Percentiles rank a stretch among this genome's conserved stretches.
Evolutionary conservation across 1,140 invertebrate genomes (phyloP).

Genomic region (Melitaea cinxia): DNA sequence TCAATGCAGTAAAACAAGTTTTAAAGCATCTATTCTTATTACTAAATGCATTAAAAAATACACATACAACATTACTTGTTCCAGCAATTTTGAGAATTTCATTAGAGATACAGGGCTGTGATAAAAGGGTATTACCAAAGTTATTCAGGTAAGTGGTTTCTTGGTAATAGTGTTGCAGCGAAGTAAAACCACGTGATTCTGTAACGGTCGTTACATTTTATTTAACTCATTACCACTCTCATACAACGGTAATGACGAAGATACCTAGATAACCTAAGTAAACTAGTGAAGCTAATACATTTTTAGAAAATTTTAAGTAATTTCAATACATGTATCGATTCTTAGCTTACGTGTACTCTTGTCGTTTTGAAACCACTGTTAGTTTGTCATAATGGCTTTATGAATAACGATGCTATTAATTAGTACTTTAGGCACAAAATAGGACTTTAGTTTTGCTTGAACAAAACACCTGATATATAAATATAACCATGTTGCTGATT

Average conservation of each 20-base stretch:
- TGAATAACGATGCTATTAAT: too few species aligned
- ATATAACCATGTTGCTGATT: too few species aligned
- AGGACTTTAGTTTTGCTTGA: too few species aligned
- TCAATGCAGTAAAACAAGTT: too few species aligned
- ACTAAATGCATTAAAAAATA: background rate
- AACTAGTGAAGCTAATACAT: background rate
- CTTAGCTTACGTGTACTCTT: background rate
- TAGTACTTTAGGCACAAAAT: too few species aligned
- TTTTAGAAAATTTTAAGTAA: slow-evolving; percentile 1
- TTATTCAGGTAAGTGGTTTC: slow-evolving; percentile 34
- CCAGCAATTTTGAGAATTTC: slow-evolving; percentile 10
- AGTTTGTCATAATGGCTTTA: too few species aligned
- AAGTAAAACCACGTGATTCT: slow-evolving; percentile 28
- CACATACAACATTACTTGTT: background rate
- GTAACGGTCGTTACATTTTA: slow-evolving; percentile 29
- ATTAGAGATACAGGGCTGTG: slow-evolving; percentile 20
- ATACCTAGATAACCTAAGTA: background rate
- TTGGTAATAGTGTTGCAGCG: slow-evolving; percentile 19
- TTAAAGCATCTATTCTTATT: background rate
- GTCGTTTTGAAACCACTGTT: background rate
- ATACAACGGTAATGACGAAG: background rate
- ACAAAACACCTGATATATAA: too few species aligned
- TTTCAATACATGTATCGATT: background rate
- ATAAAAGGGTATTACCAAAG: slow-evolving; percentile 28
- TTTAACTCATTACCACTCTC: slow-evolving; percentile 20